A percentile compares a stretch with the other conserved stretches of the same genome.
Evolutionary conservation across 2,113 vertebrate genomes (phyloP).

Genomic region (Aptenodytes forsteri): DNA sequence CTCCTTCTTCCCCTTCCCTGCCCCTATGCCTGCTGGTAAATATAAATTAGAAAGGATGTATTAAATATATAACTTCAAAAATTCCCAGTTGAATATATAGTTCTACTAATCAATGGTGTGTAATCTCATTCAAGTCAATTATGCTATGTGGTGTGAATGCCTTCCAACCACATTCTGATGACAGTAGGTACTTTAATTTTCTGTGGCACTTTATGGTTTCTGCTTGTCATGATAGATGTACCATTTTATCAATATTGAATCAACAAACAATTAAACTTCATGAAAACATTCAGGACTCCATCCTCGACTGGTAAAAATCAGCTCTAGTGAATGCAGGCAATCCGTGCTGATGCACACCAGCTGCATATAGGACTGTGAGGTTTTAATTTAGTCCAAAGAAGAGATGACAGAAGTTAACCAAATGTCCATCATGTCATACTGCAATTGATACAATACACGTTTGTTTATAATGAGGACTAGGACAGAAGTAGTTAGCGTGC

Average conservation of each 20-base stretch:
- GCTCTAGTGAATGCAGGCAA: not conserved
- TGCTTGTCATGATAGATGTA: constrained; percentile 48
- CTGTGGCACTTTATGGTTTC: constrained; percentile 65
- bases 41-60: constrained; percentile 19
- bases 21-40: not conserved
- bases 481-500: not conserved
- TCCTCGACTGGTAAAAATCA: not conserved
- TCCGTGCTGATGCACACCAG: not conserved
- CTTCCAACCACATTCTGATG: constrained; percentile 20
- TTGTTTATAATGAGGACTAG: not conserved
- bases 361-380: not conserved
- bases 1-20: not conserved
- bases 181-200: constrained; percentile 67
- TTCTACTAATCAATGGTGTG: constrained; percentile 57
- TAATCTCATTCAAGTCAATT: constrained; percentile 65
- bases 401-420: not conserved
- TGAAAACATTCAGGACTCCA: constrained; percentile 47
- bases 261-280: constrained; percentile 73
- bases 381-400: constrained; percentile 1
- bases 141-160: constrained; percentile 14
- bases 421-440: not conserved
- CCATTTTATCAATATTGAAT: constrained; percentile 73
- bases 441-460: not conserved
- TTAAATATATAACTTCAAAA: constrained; percentile 16
- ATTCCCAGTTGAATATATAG: not conserved